phyloP scores from a whole-genome alignment of 2,888 invertebrate species.

The Vandiemenella viatica region DNA sequence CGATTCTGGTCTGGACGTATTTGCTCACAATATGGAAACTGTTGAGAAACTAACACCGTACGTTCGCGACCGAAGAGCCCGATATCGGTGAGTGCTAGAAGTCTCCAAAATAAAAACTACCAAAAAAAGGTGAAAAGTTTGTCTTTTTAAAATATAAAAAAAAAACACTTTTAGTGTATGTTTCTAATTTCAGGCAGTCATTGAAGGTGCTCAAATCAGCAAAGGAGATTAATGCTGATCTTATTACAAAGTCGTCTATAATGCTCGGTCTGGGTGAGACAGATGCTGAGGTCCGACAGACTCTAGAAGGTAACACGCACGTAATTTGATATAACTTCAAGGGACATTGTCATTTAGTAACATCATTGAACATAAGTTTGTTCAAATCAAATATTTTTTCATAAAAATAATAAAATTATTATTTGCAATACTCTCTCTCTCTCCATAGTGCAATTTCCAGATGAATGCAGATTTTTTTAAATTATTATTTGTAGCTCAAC shows the following conservation, averaged over 20 bases:
- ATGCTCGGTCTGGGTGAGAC: constrained; percentile 94
- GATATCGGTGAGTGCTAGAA: constrained; percentile 42
- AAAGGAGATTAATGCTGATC: constrained; percentile 59
- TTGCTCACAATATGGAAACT: constrained; percentile 97
- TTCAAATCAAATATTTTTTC: too few relatives aligned
- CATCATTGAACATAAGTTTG: too few relatives aligned
- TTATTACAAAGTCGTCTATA: constrained; percentile 94
- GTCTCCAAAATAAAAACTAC: too few relatives aligned
- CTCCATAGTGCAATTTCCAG: too few relatives aligned
- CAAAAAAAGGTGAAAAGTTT: too few relatives aligned
- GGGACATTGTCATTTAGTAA: background rate
- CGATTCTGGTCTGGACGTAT: constrained; percentile 79
- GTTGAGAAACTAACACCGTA: constrained; percentile 79
- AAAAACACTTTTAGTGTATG: too few relatives aligned
- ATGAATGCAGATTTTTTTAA: too few relatives aligned
- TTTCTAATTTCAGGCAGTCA: constrained; percentile 49
- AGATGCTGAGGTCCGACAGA: constrained; percentile 71
- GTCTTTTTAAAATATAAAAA: too few relatives aligned
- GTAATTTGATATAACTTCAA: background rate
- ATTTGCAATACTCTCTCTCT: too few relatives aligned
- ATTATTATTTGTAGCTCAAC: too few relatives aligned
- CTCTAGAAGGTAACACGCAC: constrained; percentile 51
- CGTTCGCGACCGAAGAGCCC: constrained; percentile 86
- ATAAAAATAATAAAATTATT: too few relatives aligned
- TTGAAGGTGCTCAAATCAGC: constrained; percentile 65